Conservation (phyloP, 2,797 vertebrate genomes). For the Chiloscyllium punctatum region DNA sequence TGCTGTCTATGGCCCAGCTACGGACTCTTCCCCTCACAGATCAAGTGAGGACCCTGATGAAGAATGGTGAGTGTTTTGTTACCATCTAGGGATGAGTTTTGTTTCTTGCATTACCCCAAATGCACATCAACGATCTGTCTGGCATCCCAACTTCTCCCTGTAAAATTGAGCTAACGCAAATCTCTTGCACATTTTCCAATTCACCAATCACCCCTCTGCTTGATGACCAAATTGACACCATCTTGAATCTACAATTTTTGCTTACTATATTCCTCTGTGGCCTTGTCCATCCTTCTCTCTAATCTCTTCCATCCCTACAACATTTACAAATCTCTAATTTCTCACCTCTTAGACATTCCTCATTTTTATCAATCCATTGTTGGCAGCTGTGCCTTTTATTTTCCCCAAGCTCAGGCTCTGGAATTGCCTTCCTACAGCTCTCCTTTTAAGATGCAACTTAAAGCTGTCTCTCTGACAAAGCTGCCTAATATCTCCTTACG, state of each 20-base stretch:
- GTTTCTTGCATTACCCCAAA: neutral
- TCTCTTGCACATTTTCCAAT: neutral
- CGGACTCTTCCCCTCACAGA: slow-evolving; percentile 85
- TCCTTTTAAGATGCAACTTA: neutral
- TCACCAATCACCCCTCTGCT: neutral
- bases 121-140: neutral
- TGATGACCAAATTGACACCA: neutral
- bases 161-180: neutral
- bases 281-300: neutral
- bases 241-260: neutral
- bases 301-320: neutral
- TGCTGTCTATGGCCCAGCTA: slow-evolving; percentile 94
- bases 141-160: neutral
- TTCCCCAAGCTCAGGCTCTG: neutral
- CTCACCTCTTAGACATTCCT: neutral
- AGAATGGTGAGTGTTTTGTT: slow-evolving; percentile 70
- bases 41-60: slow-evolving; percentile 95
- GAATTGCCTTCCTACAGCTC: neutral
- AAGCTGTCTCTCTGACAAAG: neutral
- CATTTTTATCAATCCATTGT: neutral
- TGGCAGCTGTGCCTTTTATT: neutral
- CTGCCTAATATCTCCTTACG: neutral
- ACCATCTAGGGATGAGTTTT: neutral
- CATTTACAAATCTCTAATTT: neutral
- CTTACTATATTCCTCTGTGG: neutral